phyloP scores from a whole-genome alignment of 2,797 vertebrate genomes.

The Odontamblyopus lacepedii region DNA sequence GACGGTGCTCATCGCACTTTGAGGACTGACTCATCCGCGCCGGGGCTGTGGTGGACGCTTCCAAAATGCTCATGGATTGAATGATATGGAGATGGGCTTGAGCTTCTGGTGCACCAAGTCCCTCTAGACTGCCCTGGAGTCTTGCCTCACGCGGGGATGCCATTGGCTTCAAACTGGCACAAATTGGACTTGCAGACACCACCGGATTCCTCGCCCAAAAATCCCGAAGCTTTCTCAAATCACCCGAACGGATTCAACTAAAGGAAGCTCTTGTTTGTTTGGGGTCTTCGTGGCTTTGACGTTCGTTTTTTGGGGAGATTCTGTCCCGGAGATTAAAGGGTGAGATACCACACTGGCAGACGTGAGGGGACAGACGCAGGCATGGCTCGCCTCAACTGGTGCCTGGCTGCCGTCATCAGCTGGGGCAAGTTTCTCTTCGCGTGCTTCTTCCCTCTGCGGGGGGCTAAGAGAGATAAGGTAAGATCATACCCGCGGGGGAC shows the following conservation, averaged over 20 bases:
- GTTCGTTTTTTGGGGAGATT: slow-evolving; percentile 38
- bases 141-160: slow-evolving; percentile 56
- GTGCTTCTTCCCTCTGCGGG: slow-evolving; percentile 86
- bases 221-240: slow-evolving; percentile 21
- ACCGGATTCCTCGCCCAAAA: slow-evolving; percentile 53
- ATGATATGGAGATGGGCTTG: slow-evolving; percentile 50
- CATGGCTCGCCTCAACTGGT: slow-evolving; percentile 92
- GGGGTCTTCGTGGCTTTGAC: slow-evolving; percentile 36
- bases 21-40: slow-evolving; percentile 70
- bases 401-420: slow-evolving; percentile 87
- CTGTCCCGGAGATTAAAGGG: slow-evolving; percentile 38
- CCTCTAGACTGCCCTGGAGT: slow-evolving; percentile 46
- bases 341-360: slow-evolving; percentile 69
- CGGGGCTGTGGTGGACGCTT: slow-evolving; percentile 36
- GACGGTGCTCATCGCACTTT: slow-evolving; percentile 66
- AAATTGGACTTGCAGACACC: slow-evolving; percentile 67
- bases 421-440: slow-evolving; percentile 91
- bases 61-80: slow-evolving; percentile 43
- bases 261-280: slow-evolving; percentile 38
- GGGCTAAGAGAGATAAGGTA: slow-evolving; percentile 86
- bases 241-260: slow-evolving; percentile 36
- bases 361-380: slow-evolving; percentile 65
- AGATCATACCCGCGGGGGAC: slow-evolving; percentile 50
- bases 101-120: slow-evolving; percentile 50
- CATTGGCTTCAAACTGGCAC: slow-evolving; percentile 34